Evolutionary conservation across 2,113 vertebrate genomes (phyloP).

Genomic region (Cacatua alba): DNA sequence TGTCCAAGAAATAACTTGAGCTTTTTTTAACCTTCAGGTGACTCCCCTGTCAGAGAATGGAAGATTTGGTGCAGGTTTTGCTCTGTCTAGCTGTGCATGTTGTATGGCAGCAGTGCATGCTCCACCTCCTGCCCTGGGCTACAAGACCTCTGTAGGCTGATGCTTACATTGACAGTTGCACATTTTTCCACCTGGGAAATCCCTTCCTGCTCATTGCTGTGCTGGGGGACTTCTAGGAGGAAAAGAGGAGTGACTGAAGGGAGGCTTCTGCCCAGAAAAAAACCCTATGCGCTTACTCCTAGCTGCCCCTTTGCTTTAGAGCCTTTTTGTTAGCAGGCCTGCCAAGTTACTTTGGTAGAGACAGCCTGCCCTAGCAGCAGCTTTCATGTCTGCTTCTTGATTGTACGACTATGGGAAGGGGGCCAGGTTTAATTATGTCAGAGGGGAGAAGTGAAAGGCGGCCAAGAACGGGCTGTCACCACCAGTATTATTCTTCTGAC

Average conservation of each 20-base stretch:
- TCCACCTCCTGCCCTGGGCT: background rate
- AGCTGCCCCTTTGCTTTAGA: background rate
- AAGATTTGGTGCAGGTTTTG: background rate
- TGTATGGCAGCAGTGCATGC: accelerated
- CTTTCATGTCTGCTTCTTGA: background rate
- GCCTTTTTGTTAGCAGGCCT: background rate
- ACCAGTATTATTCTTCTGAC: background rate
- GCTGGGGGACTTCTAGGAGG: background rate
- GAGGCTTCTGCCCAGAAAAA: background rate
- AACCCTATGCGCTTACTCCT: accelerated
- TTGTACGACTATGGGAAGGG: background rate
- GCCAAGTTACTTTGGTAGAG: accelerated
- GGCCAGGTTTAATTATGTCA: background rate
- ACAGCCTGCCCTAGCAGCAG: background rate
- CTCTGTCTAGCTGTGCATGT: accelerated
- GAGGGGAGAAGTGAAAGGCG: background rate
- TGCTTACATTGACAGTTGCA: accelerated
- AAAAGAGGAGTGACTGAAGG: background rate
- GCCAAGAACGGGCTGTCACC: slow-evolving; percentile 9
- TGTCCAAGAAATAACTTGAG: background rate
- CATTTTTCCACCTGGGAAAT: background rate
- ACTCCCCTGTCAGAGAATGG: accelerated
- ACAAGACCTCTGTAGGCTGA: background rate
- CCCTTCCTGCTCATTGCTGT: accelerated
- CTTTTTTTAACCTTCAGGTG: background rate